These are phyloP conservation scores for Spisula solida DNA, from an alignment of 2,888 invertebrate species.

Conservation along the genomic window DNA sequence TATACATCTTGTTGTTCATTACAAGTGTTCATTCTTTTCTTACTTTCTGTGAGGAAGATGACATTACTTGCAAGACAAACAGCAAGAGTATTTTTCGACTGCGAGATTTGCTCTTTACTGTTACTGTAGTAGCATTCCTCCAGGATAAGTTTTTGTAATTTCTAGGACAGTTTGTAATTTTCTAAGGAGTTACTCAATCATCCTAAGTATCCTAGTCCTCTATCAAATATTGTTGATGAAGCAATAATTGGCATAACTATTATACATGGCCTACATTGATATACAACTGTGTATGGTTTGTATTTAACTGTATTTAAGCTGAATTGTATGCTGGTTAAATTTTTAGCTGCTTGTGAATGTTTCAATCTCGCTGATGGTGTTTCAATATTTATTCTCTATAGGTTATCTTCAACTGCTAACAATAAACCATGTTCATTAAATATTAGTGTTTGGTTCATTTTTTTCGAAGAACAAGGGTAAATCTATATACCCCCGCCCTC, in stretches of 20 bases:
- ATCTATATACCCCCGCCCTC: too few species aligned
- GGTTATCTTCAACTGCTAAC: slow-evolving; percentile 60
- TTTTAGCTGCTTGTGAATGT: slow-evolving; percentile 30
- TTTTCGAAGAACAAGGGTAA: not conserved
- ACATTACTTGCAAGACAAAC: not conserved
- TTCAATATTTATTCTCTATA: slow-evolving; percentile 62
- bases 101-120: not conserved
- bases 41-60: not conserved
- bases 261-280: slow-evolving; percentile 2
- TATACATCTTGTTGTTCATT: slow-evolving; percentile 7
- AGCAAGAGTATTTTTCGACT: not conserved
- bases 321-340: slow-evolving; percentile 20
- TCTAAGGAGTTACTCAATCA: not conserved
- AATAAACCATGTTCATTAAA: slow-evolving; percentile 68
- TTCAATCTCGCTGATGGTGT: slow-evolving; percentile 51
- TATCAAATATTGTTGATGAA: not conserved
- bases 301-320: not conserved
- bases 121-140: not conserved
- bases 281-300: not conserved
- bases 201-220: not conserved
- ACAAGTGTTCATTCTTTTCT: not conserved
- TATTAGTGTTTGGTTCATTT: not conserved
- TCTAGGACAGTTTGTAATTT: not conserved
- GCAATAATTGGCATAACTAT: not conserved
- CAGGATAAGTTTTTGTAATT: too few species aligned